Evolutionary conservation across 2,888 invertebrate species (phyloP).

Genomic region (Tachystola acroxantha): DNA sequence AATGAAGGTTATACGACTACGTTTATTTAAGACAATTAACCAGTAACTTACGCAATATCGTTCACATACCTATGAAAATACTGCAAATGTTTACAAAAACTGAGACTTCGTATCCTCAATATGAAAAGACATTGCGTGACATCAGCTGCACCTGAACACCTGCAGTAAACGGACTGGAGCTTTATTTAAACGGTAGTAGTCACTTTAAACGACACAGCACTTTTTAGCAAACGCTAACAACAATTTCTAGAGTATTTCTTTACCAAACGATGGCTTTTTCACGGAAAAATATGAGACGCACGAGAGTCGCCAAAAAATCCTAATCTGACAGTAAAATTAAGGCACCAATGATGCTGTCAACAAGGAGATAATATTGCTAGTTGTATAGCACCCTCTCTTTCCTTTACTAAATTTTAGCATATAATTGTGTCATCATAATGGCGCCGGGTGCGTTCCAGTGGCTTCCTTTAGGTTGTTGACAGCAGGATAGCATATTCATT

Average conservation of each 20-base stretch:
- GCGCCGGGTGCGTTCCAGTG: too few species aligned
- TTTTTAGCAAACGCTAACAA: background rate
- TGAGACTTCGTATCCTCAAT: conserved; percentile 23
- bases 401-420: too few species aligned
- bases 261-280: background rate
- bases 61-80: conserved; percentile 8
- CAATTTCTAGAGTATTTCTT: background rate
- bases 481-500: too few species aligned
- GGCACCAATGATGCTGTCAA: too few species aligned
- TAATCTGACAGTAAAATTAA: background rate
- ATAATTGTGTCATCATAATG: too few species aligned
- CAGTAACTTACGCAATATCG: background rate
- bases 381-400: too few species aligned
- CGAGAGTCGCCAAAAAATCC: background rate
- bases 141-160: conserved; percentile 6
- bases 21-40: background rate
- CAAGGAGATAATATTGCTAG: too few species aligned
- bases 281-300: conserved; percentile 4
- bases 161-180: background rate
- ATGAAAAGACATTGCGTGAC: conserved; percentile 35
- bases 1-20: background rate
- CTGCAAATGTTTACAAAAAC: conserved; percentile 31
- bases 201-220: too few species aligned
- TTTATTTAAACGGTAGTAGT: background rate
- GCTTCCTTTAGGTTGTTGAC: too few species aligned